Conservation (phyloP, 2,113 vertebrate genomes). For the Cyprinus carpio region DNA sequence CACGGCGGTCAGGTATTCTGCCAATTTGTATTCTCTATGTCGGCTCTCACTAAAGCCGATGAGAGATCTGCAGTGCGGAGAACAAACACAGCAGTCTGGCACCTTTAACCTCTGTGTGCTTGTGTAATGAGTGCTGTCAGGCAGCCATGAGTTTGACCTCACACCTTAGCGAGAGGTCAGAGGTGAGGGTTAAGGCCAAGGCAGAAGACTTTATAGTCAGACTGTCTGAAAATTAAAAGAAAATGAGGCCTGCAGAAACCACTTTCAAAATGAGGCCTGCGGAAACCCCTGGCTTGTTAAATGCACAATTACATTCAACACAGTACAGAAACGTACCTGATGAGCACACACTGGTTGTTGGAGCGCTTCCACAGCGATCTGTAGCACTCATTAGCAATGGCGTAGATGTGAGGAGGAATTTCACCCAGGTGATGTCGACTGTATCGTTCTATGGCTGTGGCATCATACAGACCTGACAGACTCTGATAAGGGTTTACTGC, state of each 20-base stretch:
- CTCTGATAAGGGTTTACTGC: constrained; percentile 94
- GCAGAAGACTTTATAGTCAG: background rate
- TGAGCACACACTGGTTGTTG: constrained; percentile 96
- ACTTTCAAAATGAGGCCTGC: background rate
- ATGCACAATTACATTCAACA: background rate
- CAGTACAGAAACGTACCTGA: constrained; percentile 80
- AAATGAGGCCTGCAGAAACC: background rate
- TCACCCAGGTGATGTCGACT: constrained; percentile 87
- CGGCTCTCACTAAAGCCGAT: background rate
- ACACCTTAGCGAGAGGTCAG: background rate
- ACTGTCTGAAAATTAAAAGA: background rate
- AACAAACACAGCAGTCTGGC: constrained; percentile 23
- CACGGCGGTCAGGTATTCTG: background rate
- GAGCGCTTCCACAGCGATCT: constrained; percentile 92
- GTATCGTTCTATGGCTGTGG: constrained; percentile 78
- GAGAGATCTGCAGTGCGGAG: background rate
- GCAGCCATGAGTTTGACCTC: constrained; percentile 45
- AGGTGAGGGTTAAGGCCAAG: constrained; percentile 11
- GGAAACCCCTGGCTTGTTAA: background rate
- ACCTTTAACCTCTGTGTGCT: constrained; percentile 46
- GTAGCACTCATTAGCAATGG: constrained; percentile 95
- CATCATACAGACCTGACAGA: constrained; percentile 85
- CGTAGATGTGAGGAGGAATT: constrained; percentile 91
- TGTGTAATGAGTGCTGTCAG: constrained; percentile 49
- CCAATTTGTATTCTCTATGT: constrained; percentile 16